phyloP scores from a whole-genome alignment of 2,888 invertebrate genomes.

The Conus canariensis region DNA sequence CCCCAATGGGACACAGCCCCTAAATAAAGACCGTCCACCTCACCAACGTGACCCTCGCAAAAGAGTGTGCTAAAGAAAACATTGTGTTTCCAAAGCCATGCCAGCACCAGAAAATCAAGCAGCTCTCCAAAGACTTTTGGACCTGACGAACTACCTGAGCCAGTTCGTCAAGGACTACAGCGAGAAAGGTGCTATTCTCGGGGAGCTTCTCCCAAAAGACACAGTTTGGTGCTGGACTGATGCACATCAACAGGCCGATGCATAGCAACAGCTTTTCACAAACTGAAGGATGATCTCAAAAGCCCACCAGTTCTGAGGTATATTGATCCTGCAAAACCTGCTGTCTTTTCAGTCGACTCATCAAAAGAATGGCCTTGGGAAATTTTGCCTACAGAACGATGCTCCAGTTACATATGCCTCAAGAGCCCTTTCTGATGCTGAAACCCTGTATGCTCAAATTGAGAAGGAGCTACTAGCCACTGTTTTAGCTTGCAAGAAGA shows the following conservation, averaged over 20 bases:
- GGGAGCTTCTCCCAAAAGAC: slow-evolving; percentile 46
- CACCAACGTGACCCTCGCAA: too few species aligned
- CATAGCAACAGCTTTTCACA: slow-evolving; percentile 40
- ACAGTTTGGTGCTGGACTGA: slow-evolving; percentile 41
- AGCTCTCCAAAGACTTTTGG: neutral
- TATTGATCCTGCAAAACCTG: slow-evolving; percentile 42
- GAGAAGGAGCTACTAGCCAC: too few species aligned
- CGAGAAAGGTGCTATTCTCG: slow-evolving; percentile 36
- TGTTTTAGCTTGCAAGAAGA: too few species aligned
- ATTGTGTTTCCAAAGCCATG: neutral
- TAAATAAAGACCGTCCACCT: too few species aligned
- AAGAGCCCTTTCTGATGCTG: too few species aligned
- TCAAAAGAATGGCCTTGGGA: too few species aligned
- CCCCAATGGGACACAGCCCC: too few species aligned
- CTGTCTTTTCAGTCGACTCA: neutral
- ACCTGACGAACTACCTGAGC: slow-evolving; percentile 26
- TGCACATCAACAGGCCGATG: too few species aligned
- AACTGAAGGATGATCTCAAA: slow-evolving; percentile 30
- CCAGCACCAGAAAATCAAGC: neutral
- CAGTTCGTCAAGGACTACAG: slow-evolving; percentile 44
- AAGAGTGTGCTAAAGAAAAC: too few species aligned
- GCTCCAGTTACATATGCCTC: too few species aligned
- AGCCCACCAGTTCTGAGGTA: slow-evolving; percentile 30
- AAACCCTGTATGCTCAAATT: too few species aligned
- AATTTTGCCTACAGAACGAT: too few species aligned